Base-by-base conservation (phyloP, 2,113 vertebrate genomes). In the Misgurnus anguillicaudatus region DNA sequence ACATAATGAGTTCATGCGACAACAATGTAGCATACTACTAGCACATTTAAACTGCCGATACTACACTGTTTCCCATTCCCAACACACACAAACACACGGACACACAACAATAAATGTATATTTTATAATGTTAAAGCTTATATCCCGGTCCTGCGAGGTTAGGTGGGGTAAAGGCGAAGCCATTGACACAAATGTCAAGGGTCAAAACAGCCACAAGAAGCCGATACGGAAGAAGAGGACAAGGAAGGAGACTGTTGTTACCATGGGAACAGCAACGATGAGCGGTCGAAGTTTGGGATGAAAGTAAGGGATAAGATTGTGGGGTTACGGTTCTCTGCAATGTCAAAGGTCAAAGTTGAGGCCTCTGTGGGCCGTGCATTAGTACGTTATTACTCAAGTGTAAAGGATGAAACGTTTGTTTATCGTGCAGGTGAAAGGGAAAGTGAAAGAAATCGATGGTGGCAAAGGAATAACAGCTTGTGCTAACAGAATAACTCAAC, bases 381-480 rank as follows among this genome's bases (percentile, higher is more conserved):
- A 92, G 90, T 91, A 75, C 69, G 90, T 90, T 90, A 82, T 66
- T 47, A 16, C 31, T 19, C 24, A 17, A 62, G 42, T 17, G 21
- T 60, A 41, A 58, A 39, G 62, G 53, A 2, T 70, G 66, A 47
- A 42, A 66, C 68, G 6, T 42, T 48, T 51, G 6, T 64, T 24
- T 55, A 21, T 74, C 73, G 55, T 57, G 64, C 60, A 65, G 62
- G 38, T 17, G 31, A 19, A 24, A 66, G n/a, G 63, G 68, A 36
- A 45, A 60, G 77, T 10, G 36, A 51, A 78, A 87, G 77, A 73
- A 64, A 67, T 83, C 79, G 51, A 79, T 51, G 87, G 86, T 83
- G 86, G 91, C 86, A 88, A 90, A 89, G 84, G 72, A 82, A 83
- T 75, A 72, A 82, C 68, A 72, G 86, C 86, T 61, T 45, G 55